These are phyloP conservation scores for Pelochelys cantorii DNA, from an alignment of 2,797 vertebrate genomes.

Conservation along the genomic window DNA sequence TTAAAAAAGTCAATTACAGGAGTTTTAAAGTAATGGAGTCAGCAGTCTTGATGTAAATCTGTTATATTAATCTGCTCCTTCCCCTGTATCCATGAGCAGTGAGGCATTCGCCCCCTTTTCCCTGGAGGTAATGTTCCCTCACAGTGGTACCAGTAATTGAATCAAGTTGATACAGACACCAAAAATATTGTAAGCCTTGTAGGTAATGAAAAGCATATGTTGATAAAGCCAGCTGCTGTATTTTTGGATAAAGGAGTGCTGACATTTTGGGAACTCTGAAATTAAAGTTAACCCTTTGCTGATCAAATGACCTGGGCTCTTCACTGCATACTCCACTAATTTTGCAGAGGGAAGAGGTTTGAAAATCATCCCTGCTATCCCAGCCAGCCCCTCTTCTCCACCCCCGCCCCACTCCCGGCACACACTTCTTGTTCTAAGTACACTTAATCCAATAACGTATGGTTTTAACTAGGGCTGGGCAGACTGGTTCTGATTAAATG, in stretches of 20 bases:
- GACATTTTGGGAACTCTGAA: conserved; percentile 70
- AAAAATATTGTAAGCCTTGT: conserved; percentile 82
- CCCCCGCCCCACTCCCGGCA: rapidly evolving
- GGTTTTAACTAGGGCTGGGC: not conserved
- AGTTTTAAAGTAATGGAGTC: conserved; percentile 86
- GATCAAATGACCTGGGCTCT: conserved; percentile 51
- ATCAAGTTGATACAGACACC: conserved; percentile 90
- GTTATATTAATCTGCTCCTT: conserved; percentile 70
- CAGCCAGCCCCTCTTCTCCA: not conserved
- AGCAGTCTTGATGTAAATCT: conserved; percentile 84
- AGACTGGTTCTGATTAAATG: not conserved
- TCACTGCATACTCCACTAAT: conserved; percentile 35
- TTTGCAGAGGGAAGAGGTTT: not conserved
- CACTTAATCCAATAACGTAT: not conserved
- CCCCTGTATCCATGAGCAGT: conserved; percentile 72
- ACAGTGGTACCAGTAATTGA: conserved; percentile 89
- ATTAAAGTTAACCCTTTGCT: conserved; percentile 67
- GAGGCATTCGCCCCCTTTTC: conserved; percentile 77
- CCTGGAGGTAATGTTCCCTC: conserved; percentile 83
- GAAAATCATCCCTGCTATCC: not conserved
- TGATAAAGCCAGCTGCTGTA: conserved; percentile 76
- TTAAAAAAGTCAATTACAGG: conserved; percentile 88
- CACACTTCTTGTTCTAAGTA: not conserved
- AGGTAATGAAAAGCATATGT: conserved; percentile 89
- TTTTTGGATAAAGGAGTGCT: conserved; percentile 71